These are phyloP conservation scores for Apteryx mantelli DNA, from an alignment of 2,113 vertebrate genomes.

Conservation along the genomic window DNA sequence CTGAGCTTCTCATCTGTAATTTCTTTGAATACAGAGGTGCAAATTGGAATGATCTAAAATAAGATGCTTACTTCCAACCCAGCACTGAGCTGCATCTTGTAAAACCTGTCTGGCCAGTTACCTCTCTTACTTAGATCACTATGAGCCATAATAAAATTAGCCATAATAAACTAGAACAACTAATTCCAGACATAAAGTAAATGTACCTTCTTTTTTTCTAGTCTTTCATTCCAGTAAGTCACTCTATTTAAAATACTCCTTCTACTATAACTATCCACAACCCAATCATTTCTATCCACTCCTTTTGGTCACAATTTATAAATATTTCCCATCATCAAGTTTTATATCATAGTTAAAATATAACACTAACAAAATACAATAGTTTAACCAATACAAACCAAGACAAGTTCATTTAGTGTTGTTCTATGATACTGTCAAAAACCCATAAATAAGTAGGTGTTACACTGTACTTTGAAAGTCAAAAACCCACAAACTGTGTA, in stretches of 20 bases:
- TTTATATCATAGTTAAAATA: background rate
- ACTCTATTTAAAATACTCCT: too few species aligned
- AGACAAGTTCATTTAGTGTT: background rate
- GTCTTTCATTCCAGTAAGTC: background rate
- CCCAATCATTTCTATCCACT: background rate
- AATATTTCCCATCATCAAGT: background rate
- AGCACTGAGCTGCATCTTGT: too few species aligned
- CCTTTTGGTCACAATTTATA: background rate
- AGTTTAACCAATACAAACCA: background rate
- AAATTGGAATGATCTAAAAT: too few species aligned
- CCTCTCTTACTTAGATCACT: background rate
- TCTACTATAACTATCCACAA: background rate
- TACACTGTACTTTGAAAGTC: background rate
- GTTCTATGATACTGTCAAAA: background rate
- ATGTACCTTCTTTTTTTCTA: background rate
- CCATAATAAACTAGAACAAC: background rate
- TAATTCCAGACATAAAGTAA: background rate
- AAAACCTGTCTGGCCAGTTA: background rate
- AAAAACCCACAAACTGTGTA: background rate
- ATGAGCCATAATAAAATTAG: background rate
- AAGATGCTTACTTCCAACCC: too few species aligned
- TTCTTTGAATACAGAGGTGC: too few species aligned
- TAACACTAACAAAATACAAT: background rate
- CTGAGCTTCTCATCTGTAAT: background rate
- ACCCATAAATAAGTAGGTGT: background rate